A percentile compares a stretch with the other conserved stretches of the same genome.
phyloP scores from a whole-genome alignment of 2,888 invertebrate genomes.

The Tuberolachnus salignus region DNA sequence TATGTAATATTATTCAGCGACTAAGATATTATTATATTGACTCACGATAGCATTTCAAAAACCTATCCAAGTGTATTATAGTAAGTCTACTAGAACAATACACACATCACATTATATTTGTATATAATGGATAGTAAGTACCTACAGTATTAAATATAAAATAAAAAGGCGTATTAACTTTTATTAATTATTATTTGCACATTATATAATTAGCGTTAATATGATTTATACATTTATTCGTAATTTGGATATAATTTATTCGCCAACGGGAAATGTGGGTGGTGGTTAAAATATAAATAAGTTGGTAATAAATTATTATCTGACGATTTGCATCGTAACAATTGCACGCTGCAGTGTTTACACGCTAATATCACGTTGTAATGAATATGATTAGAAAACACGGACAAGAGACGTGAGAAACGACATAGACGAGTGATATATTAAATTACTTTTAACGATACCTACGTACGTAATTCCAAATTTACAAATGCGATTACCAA shows the following conservation, averaged over 20 bases:
- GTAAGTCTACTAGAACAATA: no score
- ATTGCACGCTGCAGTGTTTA: conserved; percentile 4
- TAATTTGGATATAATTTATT: background rate
- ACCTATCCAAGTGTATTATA: no score
- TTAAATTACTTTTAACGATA: conserved; percentile 2
- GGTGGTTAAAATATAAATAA: conserved; percentile 21
- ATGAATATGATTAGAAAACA: conserved; percentile 26
- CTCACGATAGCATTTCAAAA: no score
- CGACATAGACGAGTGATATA: background rate
- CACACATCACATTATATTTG: no score
- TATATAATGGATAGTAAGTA: no score
- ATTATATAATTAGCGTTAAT: background rate
- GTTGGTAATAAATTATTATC: background rate
- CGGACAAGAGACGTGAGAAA: background rate
- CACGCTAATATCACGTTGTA: conserved; percentile 13
- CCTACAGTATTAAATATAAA: no score
- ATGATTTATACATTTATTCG: background rate
- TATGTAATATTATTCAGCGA: no score
- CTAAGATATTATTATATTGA: no score
- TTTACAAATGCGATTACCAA: background rate
- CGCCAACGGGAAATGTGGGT: no score
- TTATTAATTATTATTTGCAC: no score
- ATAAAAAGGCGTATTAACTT: no score
- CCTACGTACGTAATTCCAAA: background rate
- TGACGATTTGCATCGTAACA: background rate